A percentile compares a stretch with the other conserved stretches of the same genome.
phyloP scores from a whole-genome alignment of 2,113 vertebrate genomes.

The Gorsachius goisagi region DNA sequence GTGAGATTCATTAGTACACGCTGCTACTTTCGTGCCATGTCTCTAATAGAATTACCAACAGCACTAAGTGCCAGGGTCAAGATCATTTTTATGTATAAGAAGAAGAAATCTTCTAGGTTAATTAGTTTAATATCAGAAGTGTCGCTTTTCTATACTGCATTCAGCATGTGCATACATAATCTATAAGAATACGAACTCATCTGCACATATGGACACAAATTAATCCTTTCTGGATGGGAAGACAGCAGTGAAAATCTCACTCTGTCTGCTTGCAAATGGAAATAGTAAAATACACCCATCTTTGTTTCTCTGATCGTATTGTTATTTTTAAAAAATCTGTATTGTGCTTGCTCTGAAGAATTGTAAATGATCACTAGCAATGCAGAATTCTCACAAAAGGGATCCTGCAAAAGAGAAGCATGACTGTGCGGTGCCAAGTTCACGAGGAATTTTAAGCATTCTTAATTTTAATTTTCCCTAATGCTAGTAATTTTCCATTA shows the following conservation, averaged over 20 bases:
- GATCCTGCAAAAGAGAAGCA: slow-evolving; percentile 53
- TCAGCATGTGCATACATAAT: not conserved
- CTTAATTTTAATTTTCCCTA: slow-evolving; percentile 74
- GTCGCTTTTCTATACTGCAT: not conserved
- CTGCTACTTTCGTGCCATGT: not conserved
- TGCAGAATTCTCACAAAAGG: slow-evolving; percentile 37
- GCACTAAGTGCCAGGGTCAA: not conserved
- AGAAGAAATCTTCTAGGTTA: not conserved
- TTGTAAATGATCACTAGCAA: not conserved
- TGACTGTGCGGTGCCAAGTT: slow-evolving; percentile 33
- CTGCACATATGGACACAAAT: not conserved
- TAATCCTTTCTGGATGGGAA: not conserved
- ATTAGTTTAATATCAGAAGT: not conserved
- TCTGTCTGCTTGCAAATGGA: not conserved
- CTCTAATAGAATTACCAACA: not conserved
- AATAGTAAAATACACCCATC: not conserved
- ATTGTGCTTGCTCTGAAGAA: not conserved
- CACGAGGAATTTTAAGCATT: slow-evolving; percentile 64
- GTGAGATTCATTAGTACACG: not conserved
- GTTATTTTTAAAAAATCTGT: not conserved
- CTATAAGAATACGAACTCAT: not conserved
- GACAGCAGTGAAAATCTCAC: not conserved
- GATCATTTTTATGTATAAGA: not conserved
- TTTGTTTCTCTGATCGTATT: slow-evolving; percentile 25
- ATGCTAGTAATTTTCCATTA: slow-evolving; percentile 72